Evolutionary conservation across 1,140 invertebrate species (phyloP).

Genomic region (Halictus rubicundus): DNA sequence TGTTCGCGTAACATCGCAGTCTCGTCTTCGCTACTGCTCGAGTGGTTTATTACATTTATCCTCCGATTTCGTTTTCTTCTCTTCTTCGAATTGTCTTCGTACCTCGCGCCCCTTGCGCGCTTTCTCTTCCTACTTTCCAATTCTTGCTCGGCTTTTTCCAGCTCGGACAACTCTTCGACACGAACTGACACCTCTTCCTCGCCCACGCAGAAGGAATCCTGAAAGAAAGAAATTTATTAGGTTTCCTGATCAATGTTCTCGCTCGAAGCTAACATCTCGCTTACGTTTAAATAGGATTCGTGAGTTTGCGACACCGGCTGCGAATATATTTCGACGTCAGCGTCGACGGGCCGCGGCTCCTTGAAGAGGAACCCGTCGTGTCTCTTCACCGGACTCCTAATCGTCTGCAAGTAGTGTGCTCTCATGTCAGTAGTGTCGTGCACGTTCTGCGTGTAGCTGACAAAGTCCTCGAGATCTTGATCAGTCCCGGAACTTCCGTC

Average conservation of each 20-base stretch:
- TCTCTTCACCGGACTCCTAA: constrained; percentile 72
- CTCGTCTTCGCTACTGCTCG: constrained; percentile 67
- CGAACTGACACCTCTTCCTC: constrained; percentile 29
- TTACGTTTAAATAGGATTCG: constrained; percentile 73
- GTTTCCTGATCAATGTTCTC: too few species aligned
- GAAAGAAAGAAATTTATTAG: too few species aligned
- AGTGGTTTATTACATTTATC: constrained; percentile 25
- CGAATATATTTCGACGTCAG: constrained; percentile 68
- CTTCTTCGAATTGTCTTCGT: neutral
- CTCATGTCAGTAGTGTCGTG: constrained; percentile 79
- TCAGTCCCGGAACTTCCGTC: constrained; percentile 69
- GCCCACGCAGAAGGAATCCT: constrained; percentile 71
- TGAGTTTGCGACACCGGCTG: constrained; percentile 58
- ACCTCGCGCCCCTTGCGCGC: constrained; percentile 2
- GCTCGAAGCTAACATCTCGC: neutral
- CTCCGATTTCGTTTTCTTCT: constrained; percentile 26
- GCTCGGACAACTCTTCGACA: neutral
- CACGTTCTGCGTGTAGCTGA: constrained; percentile 76
- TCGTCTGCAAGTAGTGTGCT: constrained; percentile 82
- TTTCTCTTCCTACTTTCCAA: constrained; percentile 50
- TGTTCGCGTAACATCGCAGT: constrained; percentile 59
- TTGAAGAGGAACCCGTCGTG: constrained; percentile 64
- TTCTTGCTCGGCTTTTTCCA: constrained; percentile 49
- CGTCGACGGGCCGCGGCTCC: constrained; percentile 36
- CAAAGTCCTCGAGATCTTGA: constrained; percentile 71